Base-by-base conservation (phyloP, 2,797 vertebrate genomes). In the Tenualosa ilisha region DNA sequence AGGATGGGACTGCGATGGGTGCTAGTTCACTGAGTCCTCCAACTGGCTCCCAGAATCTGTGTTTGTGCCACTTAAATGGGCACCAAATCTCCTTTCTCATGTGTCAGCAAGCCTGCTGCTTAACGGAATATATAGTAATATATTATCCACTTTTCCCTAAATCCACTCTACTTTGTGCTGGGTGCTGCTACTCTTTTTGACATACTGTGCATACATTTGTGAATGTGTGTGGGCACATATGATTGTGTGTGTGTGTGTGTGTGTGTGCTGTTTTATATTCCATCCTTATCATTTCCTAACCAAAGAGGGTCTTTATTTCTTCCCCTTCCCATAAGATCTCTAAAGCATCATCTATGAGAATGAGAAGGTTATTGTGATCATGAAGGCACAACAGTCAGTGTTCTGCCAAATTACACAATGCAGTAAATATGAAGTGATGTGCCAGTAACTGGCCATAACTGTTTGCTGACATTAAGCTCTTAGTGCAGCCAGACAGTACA, bases 161-260 rank as follows among this genome's bases (percentile, higher is more conserved):
- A 75, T 40, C 37, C 37, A 43, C 2, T 75, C 31, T 20, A 43
- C 68, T 75, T 75, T 40, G 20, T 75, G 68, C 68, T 75, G 31
- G 40, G 7, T 40, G 68, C 68, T 6, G 37, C 68, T 40, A 22
- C 68, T 40, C 17, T 22, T 20, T 72, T 63, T 68, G 24, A 31
- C 63, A 68, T 31, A 22, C 7, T 31, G 6, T 22, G 56, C 20
- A 59, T 59, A n/a, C 5, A 59, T 59, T 59, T 63, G n/a, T 46
- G 46, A 46, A 46, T 46, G 46, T 46, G 46, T 46, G 46, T 46
- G 46, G 3, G 51, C 46, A 22, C 49, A 8, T 17, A 22, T 86
- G 81, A 49, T 54, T 40, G 22, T 81, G 65, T 59, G 53, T 51
- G 50, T 72, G 31, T 87, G 61, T 84, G 65, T n/a, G 20, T 72